These are phyloP conservation scores for Polydrusus cervinus DNA, from an alignment of 2,888 invertebrate genomes.

Conservation along the genomic window DNA sequence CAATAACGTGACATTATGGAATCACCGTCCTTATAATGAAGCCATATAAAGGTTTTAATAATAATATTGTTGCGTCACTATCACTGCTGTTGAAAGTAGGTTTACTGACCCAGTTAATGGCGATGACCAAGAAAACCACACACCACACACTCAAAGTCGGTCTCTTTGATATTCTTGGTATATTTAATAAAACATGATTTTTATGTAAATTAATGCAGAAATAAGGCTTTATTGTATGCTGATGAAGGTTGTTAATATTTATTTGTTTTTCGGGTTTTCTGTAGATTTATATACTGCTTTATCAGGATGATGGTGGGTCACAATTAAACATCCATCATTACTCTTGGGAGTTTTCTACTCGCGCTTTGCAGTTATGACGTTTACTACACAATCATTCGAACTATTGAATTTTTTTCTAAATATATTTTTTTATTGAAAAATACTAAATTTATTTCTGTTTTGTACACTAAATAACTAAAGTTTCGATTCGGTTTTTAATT, in stretches of 20 bases:
- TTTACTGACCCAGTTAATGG: conserved; percentile 47
- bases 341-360: too few species aligned
- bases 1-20: background rate
- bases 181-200: conserved; percentile 1
- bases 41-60: conserved; percentile 46
- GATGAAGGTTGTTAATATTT: background rate
- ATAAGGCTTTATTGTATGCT: too few species aligned
- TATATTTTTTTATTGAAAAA: too few species aligned
- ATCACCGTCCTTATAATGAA: too few species aligned
- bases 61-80: conserved; percentile 49
- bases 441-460: too few species aligned
- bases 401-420: too few species aligned
- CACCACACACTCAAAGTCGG: conserved; percentile 13
- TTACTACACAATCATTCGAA: too few species aligned
- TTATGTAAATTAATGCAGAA: background rate
- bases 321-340: too few species aligned
- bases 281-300: too few species aligned
- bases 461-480: too few species aligned
- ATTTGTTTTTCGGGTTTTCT: background rate
- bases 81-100: conserved; percentile 52
- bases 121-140: conserved; percentile 40
- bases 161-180: conserved; percentile 27
- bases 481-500: too few species aligned
- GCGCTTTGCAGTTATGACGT: too few species aligned
- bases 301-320: background rate